Evolutionary conservation across 1,140 invertebrate genomes (phyloP), one percentile per base, ranked within the genome.

Genomic region (Sitodiplosis mosellana): DNA sequence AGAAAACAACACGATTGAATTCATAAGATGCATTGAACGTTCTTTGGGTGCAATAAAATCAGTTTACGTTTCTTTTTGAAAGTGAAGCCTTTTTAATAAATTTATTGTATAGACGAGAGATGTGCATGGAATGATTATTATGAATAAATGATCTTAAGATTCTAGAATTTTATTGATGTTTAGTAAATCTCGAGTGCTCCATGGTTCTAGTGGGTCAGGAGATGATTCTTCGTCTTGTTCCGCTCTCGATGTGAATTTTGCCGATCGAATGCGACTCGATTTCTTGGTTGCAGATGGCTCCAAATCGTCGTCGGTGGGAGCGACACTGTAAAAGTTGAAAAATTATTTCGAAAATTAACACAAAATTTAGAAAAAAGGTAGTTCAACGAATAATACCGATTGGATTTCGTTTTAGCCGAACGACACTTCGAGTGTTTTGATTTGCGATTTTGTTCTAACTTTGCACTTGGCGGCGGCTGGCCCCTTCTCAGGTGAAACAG

Each of bases 151-250:
- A 5, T 5, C 56, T 21, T 58, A 57, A 36, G 46, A 47, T 27
- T 47, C 74, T 47, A 83, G 66, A 57, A 83, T 75, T 51, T 75
- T 71, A 61, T 81, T 83, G 67, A 83, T 81, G 60, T 76, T 76
- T 47, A 74, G 72, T 52, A 83, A 76, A 50, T 69, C 72, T 49
- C 73, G 69, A 17, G 76, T 81, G 59, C 79, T 82, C 80, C 80
- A 83, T 1, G 79, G 75, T 55, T 81, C 76, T 45, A 81, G 59
- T 10, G 77, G 77, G 67, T 80, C 76, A 2, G 73, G 71, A 11
- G 69, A 65, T 3, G 74, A 70, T 17, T 64, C 56, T 14, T 14
- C 22, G 2, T 42, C 19, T 42, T n/a, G 61, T 51, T 17, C 52
- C 51, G 7, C 54, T 56, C 19, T 52, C 52, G 43, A 55, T 47